Percentiles rank a stretch among this genome's conserved stretches.
phyloP scores from a whole-genome alignment of 2,113 vertebrate genomes.

The Mastomys coucha region DNA sequence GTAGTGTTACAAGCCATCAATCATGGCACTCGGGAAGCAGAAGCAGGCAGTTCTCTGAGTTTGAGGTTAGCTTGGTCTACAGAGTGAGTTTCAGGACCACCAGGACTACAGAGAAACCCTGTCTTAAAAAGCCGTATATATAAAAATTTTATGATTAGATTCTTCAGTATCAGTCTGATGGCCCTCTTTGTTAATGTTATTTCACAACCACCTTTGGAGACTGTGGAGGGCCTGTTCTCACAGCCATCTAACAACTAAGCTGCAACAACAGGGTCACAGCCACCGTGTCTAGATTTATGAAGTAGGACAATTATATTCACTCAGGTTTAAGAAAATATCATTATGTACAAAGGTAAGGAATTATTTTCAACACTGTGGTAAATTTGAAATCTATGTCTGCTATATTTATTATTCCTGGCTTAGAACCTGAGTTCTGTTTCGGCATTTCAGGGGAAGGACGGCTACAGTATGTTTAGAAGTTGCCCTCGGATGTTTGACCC shows the following conservation, averaged over 20 bases:
- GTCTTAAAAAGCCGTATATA: background rate
- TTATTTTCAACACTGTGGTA: background rate
- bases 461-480: slow-evolving; percentile 74
- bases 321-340: background rate
- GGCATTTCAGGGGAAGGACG: slow-evolving; percentile 76
- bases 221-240: background rate
- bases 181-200: background rate
- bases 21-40: background rate
- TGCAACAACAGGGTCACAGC: background rate
- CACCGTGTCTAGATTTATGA: background rate
- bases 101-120: background rate
- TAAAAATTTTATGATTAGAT: background rate
- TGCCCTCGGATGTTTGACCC: slow-evolving; percentile 73
- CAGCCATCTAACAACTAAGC: background rate
- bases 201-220: background rate
- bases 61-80: background rate
- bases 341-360: background rate
- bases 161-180: background rate
- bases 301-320: background rate
- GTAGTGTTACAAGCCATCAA: background rate
- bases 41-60: background rate
- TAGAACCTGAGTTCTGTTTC: slow-evolving; percentile 18
- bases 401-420: background rate
- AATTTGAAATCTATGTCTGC: background rate
- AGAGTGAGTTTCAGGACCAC: background rate